A percentile compares a stretch with the other conserved stretches of the same genome.
These are phyloP conservation scores for Chionis minor DNA, from an alignment of 2,113 vertebrate species.

Conservation along the genomic window DNA sequence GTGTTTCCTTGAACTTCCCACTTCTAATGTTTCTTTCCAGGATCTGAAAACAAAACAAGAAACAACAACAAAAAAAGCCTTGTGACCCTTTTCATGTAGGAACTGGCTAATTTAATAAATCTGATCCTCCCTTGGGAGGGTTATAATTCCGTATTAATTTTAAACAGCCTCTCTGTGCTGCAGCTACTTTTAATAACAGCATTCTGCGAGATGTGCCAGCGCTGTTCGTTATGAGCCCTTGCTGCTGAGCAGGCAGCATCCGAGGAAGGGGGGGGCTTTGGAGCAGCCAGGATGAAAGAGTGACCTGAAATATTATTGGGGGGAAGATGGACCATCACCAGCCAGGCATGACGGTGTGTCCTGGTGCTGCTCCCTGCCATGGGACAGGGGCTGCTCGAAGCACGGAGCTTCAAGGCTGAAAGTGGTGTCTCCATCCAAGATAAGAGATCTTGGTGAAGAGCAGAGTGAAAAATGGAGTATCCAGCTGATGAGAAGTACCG, in stretches of 20 bases:
- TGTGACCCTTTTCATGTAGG: neutral
- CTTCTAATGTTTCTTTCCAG: slow-evolving; percentile 12
- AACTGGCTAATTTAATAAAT: neutral
- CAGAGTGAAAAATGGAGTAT: neutral
- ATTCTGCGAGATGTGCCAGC: neutral
- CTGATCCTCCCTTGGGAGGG: neutral
- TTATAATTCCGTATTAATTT: neutral
- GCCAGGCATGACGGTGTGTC: neutral
- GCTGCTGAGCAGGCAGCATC: neutral
- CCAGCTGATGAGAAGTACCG: neutral
- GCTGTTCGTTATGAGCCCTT: neutral
- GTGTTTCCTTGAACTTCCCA: neutral
- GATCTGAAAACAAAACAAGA: neutral
- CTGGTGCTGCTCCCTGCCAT: too few species aligned
- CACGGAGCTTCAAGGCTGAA: neutral
- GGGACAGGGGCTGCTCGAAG: neutral
- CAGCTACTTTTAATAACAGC: neutral
- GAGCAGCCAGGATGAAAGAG: neutral
- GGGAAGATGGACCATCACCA: neutral
- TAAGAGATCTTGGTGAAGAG: neutral
- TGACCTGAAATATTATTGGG: neutral
- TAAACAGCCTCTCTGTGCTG: neutral
- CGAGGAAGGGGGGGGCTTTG: neutral
- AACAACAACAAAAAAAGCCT: neutral
- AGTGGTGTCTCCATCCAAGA: neutral